Evolutionary conservation across 2,113 vertebrate genomes (phyloP), one percentile per base, ranked within the genome.

Genomic region (Indicator indicator): DNA sequence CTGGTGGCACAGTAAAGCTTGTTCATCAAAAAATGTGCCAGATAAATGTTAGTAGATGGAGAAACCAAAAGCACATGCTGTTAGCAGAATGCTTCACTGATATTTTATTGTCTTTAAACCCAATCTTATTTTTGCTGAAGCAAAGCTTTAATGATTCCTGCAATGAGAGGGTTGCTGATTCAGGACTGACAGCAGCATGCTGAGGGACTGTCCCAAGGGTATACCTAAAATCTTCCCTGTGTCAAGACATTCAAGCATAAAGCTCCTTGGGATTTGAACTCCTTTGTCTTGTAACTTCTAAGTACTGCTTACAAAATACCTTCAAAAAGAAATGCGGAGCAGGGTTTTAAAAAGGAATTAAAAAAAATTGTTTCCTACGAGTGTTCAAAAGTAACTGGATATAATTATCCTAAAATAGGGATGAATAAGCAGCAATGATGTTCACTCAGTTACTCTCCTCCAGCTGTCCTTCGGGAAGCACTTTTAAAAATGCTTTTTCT

Each of bases 311-410:
- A 12, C 18, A 72, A 15, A 79, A 73, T 10, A 4, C 6, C 11
- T 63, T 69, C 2, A 20, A 52, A 74, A 81, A 42, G 32, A 62
- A 74, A 59, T 0, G 1, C 33, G 17, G 36, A 10, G 50, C 2
- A 19, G 11, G 23, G 12, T 71, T 30, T 74, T 3, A 27, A 59
- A 79, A 70, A 80, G 9, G 3, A 67, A 71, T 67, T 50, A 1
- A 0, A 32, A 28, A 54, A 33, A 56, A 40, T 0, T 3, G 0
- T 27, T 62, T 83, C 18, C 36, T 65, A 23, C 2, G 15, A 16
- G 16, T 3, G 2, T 27, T 85, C 32, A 33, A 20, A 75, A 78
- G 27, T 42, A 67, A 71, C 56, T 67, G 40, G 63, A 70, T 32
- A 4, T 15, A 58, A 44, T 62, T 48, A 58, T 26, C n/a, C 38